A percentile compares a stretch with the other conserved stretches of the same genome.
phyloP scores from a whole-genome alignment of 2,888 invertebrate genomes.

The Lycia hirtaria region DNA sequence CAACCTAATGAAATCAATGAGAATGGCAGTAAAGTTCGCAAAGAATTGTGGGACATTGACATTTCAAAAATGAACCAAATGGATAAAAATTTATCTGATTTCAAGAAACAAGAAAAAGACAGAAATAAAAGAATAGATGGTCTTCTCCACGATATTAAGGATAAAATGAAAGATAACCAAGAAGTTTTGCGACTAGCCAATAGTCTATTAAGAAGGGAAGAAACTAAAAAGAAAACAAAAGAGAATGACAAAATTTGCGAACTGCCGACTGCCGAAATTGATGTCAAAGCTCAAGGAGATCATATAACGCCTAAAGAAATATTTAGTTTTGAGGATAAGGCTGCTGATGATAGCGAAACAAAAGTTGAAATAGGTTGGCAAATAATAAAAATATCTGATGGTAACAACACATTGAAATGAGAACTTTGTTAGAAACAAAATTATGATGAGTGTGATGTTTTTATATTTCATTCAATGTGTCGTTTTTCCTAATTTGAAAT shows the following conservation, averaged over 20 bases:
- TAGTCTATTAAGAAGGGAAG: conserved; percentile 68
- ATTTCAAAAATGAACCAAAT: conserved; percentile 50
- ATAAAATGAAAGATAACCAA: conserved; percentile 77
- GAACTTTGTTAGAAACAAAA: too few relatives aligned
- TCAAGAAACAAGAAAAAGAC: conserved; percentile 58
- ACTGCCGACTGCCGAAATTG: conserved; percentile 46
- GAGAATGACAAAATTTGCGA: conserved; percentile 47
- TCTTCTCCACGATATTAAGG: conserved; percentile 73
- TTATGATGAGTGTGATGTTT: too few relatives aligned
- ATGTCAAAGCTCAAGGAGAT: conserved; percentile 68
- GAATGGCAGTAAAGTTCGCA: conserved; percentile 48
- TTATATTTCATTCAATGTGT: background rate
- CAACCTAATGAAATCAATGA: conserved; percentile 16
- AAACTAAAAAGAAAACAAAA: conserved; percentile 52
- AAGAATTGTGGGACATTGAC: conserved; percentile 67
- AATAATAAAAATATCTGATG: background rate
- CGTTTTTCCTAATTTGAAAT: background rate
- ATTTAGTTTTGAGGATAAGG: conserved; percentile 1
- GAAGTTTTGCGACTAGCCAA: conserved; percentile 73
- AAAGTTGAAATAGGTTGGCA: background rate
- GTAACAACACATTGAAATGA: background rate
- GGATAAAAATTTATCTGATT: conserved; percentile 53
- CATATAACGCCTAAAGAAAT: conserved; percentile 40
- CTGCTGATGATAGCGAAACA: conserved; percentile 21
- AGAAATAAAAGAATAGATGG: conserved; percentile 66